These are phyloP conservation scores for Tenualosa thibaudeaui DNA, from an alignment of 2,797 vertebrate species.

Conservation along the genomic window DNA sequence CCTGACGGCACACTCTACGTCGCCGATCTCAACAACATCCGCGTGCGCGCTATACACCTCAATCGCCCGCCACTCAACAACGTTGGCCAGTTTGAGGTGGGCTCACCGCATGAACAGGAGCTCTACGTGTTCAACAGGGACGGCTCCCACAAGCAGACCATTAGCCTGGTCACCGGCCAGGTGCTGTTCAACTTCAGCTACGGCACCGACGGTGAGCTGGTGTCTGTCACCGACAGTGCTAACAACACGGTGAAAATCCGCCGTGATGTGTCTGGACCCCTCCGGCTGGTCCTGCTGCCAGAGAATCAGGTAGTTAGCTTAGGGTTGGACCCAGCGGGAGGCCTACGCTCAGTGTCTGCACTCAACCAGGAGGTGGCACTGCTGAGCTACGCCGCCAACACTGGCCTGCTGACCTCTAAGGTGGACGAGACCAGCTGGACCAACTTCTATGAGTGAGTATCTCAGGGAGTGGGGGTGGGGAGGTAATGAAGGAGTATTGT, in stretches of 20 bases:
- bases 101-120: conserved; percentile 85
- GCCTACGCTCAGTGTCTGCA: conserved; percentile 83
- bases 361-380: conserved; percentile 84
- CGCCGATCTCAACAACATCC: conserved; percentile 88
- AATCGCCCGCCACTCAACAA: conserved; percentile 80
- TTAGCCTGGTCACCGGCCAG: conserved; percentile 86
- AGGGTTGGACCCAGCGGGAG: conserved; percentile 79
- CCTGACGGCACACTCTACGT: conserved; percentile 87
- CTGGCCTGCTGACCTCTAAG: conserved; percentile 84
- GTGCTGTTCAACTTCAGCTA: conserved; percentile 88
- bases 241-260: conserved; percentile 83
- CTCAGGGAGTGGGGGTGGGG: background rate
- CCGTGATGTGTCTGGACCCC: conserved; percentile 65
- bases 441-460: conserved; percentile 87
- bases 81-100: conserved; percentile 82
- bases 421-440: conserved; percentile 90
- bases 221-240: conserved; percentile 79
- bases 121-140: conserved; percentile 83
- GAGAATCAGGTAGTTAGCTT: conserved; percentile 88
- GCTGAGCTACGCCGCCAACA: conserved; percentile 84
- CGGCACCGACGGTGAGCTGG: conserved; percentile 74
- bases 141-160: conserved; percentile 83
- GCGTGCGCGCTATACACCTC: conserved; percentile 81
- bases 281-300: conserved; percentile 83
- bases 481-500: background rate